phyloP scores from a whole-genome alignment of 1,140 invertebrate genomes.

The Parapsyche elsis region DNA sequence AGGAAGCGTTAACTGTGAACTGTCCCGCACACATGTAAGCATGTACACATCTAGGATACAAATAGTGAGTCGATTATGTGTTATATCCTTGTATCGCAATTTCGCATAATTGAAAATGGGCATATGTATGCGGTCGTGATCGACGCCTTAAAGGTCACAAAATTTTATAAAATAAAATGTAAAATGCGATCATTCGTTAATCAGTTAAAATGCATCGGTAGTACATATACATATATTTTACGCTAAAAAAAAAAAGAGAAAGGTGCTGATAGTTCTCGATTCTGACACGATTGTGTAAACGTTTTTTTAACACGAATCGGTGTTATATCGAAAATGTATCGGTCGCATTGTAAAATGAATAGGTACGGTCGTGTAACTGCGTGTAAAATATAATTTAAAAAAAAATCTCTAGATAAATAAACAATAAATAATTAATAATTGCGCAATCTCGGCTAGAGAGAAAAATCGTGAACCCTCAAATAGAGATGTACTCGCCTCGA shows the following conservation, averaged over 20 bases:
- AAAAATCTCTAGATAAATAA: too few relatives aligned
- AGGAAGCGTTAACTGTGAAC: too few relatives aligned
- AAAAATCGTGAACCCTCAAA: too few relatives aligned
- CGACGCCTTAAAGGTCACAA: conserved; percentile 4
- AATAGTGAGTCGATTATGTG: too few relatives aligned
- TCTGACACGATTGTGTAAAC: conserved; percentile 4
- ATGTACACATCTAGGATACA: too few relatives aligned
- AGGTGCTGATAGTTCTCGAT: conserved; percentile 20
- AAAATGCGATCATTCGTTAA: background rate
- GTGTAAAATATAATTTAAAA: too few relatives aligned
- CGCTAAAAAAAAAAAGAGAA: conserved; percentile 12
- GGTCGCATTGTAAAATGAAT: background rate
- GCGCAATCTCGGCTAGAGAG: too few relatives aligned
- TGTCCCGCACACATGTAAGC: too few relatives aligned
- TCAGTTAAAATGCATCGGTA: conserved; percentile 2
- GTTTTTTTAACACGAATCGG: background rate
- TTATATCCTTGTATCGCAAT: too few relatives aligned
- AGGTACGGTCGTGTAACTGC: too few relatives aligned
- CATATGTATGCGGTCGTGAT: background rate
- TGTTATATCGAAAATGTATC: conserved; percentile 7
- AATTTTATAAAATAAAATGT: background rate
- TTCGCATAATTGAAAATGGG: conserved; percentile 1
- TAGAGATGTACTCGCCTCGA: too few relatives aligned
- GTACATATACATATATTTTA: background rate
- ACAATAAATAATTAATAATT: too few relatives aligned